Base-by-base conservation (phyloP, 2,113 vertebrate species). In the Cyrtonyx montezumae region DNA sequence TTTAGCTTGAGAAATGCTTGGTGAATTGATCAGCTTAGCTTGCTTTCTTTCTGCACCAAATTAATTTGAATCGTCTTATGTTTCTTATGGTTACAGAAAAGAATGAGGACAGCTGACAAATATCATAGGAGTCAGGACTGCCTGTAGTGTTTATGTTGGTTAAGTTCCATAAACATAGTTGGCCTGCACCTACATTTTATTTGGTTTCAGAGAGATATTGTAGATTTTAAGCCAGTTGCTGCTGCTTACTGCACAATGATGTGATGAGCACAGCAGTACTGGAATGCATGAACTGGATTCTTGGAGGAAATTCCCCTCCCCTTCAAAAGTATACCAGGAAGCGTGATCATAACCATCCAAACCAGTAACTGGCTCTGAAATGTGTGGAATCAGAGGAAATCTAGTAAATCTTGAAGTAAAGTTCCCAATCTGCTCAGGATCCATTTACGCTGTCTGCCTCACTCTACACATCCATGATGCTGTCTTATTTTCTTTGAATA, bases 231-330 rank as follows among this genome's bases (percentile, higher is more conserved):
- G 36, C 11, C 37, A 34, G n/a, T 48, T 0, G 6, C 15, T 65
- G 73, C 79, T 9, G 6, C 34, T 32, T 36, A 22, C 5, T 45
- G 21, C 0, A 0, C 0, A 0, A 10, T 30, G 36, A 20, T 77
- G 63, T 37, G 62, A 40, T 56, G 59, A 56, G 40, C 34, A 20
- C 2, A 7, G 32, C 0, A 1, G 19, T 61, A 26, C 55, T 6
- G 26, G 59, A 55, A 19, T 25, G 13, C 20, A 20, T 36, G 14
- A 85, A 2, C 40, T 40, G 36, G 36, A 20, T 51, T 79, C 8
- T 55, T 69, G 73, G 16, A 11, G 49, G 34, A 48, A 48, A 62
- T 12, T 2, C 55, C 91, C 36, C 19, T 80, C 1, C 13, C 13
- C 45, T 63, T 58, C 5, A 2, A 8, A 53, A 43, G 9, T 37